These are phyloP conservation scores for Orthonyx spaldingii DNA, from an alignment of 2,113 vertebrate species.

Conservation along the genomic window DNA sequence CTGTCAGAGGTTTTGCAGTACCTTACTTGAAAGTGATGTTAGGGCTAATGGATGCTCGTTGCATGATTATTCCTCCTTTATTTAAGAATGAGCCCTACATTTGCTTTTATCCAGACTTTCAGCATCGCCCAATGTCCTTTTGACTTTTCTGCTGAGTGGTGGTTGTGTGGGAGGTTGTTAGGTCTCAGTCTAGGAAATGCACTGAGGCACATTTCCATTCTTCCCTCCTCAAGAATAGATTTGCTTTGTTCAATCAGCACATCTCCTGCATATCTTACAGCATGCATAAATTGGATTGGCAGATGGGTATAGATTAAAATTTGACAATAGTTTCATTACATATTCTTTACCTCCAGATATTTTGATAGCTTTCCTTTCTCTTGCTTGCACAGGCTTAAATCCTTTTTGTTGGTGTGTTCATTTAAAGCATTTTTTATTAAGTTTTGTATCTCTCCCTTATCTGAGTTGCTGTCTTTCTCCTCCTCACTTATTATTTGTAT, in stretches of 20 bases:
- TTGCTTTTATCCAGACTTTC: neutral
- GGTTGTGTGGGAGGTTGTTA: neutral
- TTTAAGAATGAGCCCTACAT: neutral
- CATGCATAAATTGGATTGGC: accelerated
- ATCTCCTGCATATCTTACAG: neutral
- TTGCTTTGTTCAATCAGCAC: neutral
- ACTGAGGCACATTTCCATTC: neutral
- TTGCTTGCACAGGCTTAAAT: neutral
- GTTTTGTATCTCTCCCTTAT: neutral
- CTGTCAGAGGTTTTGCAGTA: neutral
- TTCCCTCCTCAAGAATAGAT: neutral
- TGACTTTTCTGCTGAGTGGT: neutral
- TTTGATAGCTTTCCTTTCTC: neutral
- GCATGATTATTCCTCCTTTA: neutral
- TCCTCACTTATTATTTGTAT: slow-evolving; percentile 43
- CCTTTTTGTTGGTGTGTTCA: neutral
- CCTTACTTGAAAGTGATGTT: neutral
- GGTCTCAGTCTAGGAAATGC: neutral
- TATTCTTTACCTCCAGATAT: neutral
- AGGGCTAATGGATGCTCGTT: neutral
- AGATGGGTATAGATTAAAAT: neutral
- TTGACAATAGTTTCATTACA: neutral
- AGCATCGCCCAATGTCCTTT: neutral
- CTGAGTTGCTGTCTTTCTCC: neutral
- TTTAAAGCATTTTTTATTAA: neutral